These are phyloP conservation scores for Drosophila lacicola DNA, from an alignment of 2,888 invertebrate genomes.

Conservation along the genomic window DNA sequence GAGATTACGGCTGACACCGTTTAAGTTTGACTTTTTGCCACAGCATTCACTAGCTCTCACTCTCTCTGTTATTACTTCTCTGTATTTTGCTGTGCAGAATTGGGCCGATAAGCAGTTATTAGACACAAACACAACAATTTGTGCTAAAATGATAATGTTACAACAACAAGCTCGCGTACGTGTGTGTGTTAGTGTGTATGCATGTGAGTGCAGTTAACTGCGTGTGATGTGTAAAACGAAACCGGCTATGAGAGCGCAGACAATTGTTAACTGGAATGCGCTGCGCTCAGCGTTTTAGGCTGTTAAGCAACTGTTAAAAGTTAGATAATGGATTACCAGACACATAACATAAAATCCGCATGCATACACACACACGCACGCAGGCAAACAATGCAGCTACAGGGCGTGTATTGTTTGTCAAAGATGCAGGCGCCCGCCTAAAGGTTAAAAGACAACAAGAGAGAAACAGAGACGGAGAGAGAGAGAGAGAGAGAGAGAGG, in stretches of 20 bases:
- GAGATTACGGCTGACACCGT: slow-evolving; percentile 15
- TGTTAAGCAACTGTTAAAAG: slow-evolving; percentile 25
- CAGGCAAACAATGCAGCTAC: slow-evolving; percentile 19
- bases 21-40: slow-evolving; percentile 16
- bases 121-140: slow-evolving; percentile 24
- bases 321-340: slow-evolving; percentile 48
- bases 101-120: slow-evolving; percentile 64
- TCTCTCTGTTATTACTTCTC: slow-evolving; percentile 6
- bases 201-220: slow-evolving; percentile 11
- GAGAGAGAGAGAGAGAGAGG: slow-evolving; percentile 3
- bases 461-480: neutral
- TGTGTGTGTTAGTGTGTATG: slow-evolving; percentile 1
- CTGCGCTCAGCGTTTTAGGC: slow-evolving; percentile 9
- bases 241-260: slow-evolving; percentile 25
- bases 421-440: slow-evolving; percentile 44
- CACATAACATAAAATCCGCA: slow-evolving; percentile 11
- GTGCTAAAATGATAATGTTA: slow-evolving; percentile 36
- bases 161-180: neutral
- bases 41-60: slow-evolving; percentile 2
- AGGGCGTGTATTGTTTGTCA: slow-evolving; percentile 36
- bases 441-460: slow-evolving; percentile 17
- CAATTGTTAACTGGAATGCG: slow-evolving; percentile 28
- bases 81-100: slow-evolving; percentile 24
- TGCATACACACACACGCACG: neutral
- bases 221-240: slow-evolving; percentile 20